Base-by-base conservation (phyloP, 1,140 invertebrate genomes). In the Meteorus sp. region DNA sequence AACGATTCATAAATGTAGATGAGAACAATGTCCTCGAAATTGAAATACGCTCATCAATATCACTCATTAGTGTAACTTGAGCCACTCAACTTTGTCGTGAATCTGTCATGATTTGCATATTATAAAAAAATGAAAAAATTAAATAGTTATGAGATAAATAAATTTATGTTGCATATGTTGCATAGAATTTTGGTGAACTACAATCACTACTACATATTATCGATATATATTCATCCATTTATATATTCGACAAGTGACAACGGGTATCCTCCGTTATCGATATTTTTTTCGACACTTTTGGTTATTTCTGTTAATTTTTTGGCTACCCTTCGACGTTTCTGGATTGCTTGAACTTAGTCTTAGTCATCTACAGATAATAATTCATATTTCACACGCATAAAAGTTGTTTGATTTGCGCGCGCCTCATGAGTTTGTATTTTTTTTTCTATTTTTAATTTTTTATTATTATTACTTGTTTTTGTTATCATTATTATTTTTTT, bases 311-410 rank as follows among this genome's bases (percentile, higher is more conserved):
- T 54, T 15, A 17, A 19, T 27, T 41, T 54, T 39, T 39, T 39
- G 35, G 35, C 35, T 39, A 39, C 8, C 35, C 35, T 39, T 13
- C 35, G 3, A n/a, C 35, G 3, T 39, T 39, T 39, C n/a, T n/a
- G n/a, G n/a, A n/a, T n/a, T 54, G 13, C 8, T 55, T 23, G 29
- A 29, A 33, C 4, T 52, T 52, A 33, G 19, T 52, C 50, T 55
- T 55, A 55, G 15, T 41, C n/a, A 43, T 55, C 37, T 55, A 55
- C 22, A 17, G 27, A 55, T 55, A 55, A 27, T 55, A 22, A 55
- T 27, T 55, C 22, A 39, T 27, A 33, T 33, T 33, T 11, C 43
- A 52, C 15, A 55, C 27, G 37, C 20, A 55, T 55, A 39, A 39
- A 39, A 13, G 8, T n/a, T 39, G 3, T n/a, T 39, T 13, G 8